Evolutionary conservation across 2,888 invertebrate genomes (phyloP), one percentile per base, ranked within the genome.

Genomic region (Drosophila differens): DNA sequence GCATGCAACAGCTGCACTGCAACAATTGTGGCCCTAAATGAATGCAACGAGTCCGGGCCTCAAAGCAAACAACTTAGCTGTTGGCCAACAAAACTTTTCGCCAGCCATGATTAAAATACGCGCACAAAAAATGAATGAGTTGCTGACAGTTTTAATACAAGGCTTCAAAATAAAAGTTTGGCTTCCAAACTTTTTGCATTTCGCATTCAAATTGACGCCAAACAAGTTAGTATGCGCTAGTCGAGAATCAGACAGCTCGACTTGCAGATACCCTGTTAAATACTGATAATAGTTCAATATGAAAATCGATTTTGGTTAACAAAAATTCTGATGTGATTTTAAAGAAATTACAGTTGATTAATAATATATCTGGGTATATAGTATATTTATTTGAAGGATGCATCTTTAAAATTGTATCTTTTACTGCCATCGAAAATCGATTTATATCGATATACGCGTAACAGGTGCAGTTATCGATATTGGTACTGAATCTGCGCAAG

Each of bases 1-100:
- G 90, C 90, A 90, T 88, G 85, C 85, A 90, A 90, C 85, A 86
- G 89, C 85, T 85, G 85, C 63, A 59, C 70, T 70, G 64, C 74
- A 71, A 76, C 85, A 86, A 87, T 87, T 81, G 87, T 64, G 3
- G 55, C 12, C 72, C 76, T 37, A 69, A 81, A 83, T 67, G 68
- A 62, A 61, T 35, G 57, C 58, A 41, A 44, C 35, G 49, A 52
- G 51, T 32, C 59, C 51, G 60, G 55, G 64, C 64, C 55, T 10
- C 39, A 44, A 33, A 28, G 16, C 19, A 14, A 44, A 53, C 39
- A 19, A 16, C 57, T 57, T 28, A 52, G 71, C 65, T 66, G 59
- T 35, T 35, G 19, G 25, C 39, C 41, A 47, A 16, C 41, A 19
- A 30, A 68, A 64, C 22, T 76, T 76, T 64, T 16, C 28, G 4